phyloP scores from a whole-genome alignment of 2,797 vertebrate genomes.

The Gymnoscopelus braueri region DNA sequence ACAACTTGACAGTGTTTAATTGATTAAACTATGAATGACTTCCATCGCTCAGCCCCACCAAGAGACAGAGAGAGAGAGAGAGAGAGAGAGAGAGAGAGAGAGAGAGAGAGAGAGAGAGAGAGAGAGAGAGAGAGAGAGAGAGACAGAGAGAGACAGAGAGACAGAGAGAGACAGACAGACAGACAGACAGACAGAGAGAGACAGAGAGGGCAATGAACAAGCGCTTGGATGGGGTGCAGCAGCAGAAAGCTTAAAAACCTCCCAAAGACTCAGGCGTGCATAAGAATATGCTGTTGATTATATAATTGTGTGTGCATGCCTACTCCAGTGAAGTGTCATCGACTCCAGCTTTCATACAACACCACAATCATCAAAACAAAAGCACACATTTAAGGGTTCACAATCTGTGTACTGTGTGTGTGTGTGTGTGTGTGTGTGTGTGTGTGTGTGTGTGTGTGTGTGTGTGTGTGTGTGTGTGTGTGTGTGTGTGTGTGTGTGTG shows the following conservation, averaged over 20 bases:
- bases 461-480: slow-evolving; percentile 31
- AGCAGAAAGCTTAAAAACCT: slow-evolving; percentile 45
- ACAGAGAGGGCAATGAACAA: slow-evolving; percentile 21
- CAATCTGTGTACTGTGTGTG: neutral
- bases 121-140: slow-evolving; percentile 21
- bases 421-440: slow-evolving; percentile 16
- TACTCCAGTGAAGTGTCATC: slow-evolving; percentile 57
- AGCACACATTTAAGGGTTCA: slow-evolving; percentile 45
- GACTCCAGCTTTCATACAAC: slow-evolving; percentile 49
- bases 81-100: neutral
- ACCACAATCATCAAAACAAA: slow-evolving; percentile 52
- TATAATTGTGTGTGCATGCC: slow-evolving; percentile 65
- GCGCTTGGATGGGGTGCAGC: slow-evolving; percentile 36
- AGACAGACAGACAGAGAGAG: neutral
- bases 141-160: slow-evolving; percentile 20
- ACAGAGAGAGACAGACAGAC: neutral
- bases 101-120: too few species aligned
- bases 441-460: slow-evolving; percentile 16
- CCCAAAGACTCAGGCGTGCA: slow-evolving; percentile 47
- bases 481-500: slow-evolving; percentile 30
- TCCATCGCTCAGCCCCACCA: slow-evolving; percentile 50
- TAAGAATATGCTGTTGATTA: slow-evolving; percentile 70
- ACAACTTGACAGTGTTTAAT: slow-evolving; percentile 62
- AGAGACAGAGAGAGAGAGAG: slow-evolving; percentile 17
- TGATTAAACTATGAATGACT: slow-evolving; percentile 68